Base-by-base conservation (phyloP, 2,113 vertebrate genomes). In the Tenebrosternarchus preto region DNA sequence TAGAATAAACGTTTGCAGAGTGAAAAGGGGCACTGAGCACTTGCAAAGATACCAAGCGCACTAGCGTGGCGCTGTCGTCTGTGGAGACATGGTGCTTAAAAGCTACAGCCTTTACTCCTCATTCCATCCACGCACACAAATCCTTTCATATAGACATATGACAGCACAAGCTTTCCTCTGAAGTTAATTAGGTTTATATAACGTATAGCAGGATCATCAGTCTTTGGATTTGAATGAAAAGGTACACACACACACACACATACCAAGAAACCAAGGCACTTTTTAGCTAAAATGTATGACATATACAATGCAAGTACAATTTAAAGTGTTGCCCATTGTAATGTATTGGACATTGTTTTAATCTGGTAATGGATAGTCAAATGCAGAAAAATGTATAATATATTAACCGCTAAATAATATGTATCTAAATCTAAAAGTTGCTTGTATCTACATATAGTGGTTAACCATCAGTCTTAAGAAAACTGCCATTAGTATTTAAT, bases 121-220 rank as follows among this genome's bases (percentile, higher is more conserved):
- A 66, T 67, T 36, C 27, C 12, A 24, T 55, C n/a, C 59, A 66
- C 55, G 22, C 25, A 17, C 36, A 39, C 56, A 55, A 17, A 22
- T 53, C 29, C 55, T 53, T 33, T 53, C 78, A 59, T 63, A 61
- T 46, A n/a, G 79, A 55, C 29, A 24, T 53, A 27, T 43, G 43
- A 66, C 22, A 25, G 4, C 7, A 6, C 50, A 33, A 36, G 70
- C 36, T 76, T 78, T 19, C 11, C 9, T 39, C 39, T 36, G 25
- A 78, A 50, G 36, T 70, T 77, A 59, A 56, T 80, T 76, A 56
- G 77, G 46, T 46, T 68, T 76, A 20, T 7, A 39, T 43, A 12
- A 8, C 1, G 29, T 11, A 24, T 25, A 24, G 19, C 22, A 33
- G 33, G 31, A 68, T 39, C 64, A n/a, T 19, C 5, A 1, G 64